phyloP scores from a whole-genome alignment of 1,140 invertebrate genomes.

The Tetragonula clypearis region DNA sequence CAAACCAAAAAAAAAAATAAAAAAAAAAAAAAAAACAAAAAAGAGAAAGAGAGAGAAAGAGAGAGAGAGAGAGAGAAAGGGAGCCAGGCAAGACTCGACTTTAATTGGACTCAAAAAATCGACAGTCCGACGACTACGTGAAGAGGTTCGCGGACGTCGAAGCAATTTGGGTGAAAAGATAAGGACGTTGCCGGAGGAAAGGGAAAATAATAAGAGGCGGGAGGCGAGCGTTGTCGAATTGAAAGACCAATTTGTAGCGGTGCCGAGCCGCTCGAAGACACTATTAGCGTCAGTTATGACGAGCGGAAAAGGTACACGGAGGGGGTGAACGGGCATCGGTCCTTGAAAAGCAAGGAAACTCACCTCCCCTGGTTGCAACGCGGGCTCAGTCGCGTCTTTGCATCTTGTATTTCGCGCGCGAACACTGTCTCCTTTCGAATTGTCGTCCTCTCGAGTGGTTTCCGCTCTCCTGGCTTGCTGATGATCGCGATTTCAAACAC shows the following conservation, averaged over 20 bases:
- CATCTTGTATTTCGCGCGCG: not conserved
- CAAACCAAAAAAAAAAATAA: no score
- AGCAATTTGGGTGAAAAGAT: conserved; percentile 50
- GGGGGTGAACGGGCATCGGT: not conserved
- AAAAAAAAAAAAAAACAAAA: no score
- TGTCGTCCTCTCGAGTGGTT: not conserved
- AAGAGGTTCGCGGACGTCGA: conserved; percentile 29
- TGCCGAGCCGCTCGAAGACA: conserved; percentile 27
- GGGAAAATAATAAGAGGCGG: conserved; percentile 43
- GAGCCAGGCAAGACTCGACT: conserved; percentile 20
- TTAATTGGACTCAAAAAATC: conserved; percentile 53
- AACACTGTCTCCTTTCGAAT: not conserved
- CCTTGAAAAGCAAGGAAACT: not conserved
- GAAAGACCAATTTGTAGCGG: conserved; percentile 55
- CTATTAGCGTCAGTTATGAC: conserved; percentile 55
- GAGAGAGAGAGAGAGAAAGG: not conserved
- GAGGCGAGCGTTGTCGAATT: conserved; percentile 40
- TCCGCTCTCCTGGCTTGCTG: not conserved
- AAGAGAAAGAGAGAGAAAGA: not conserved
- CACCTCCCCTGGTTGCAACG: not conserved
- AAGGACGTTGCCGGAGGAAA: conserved; percentile 15
- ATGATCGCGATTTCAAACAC: not conserved
- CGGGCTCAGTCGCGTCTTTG: not conserved
- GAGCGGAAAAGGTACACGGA: conserved; percentile 32
- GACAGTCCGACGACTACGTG: conserved; percentile 48